Conservation (phyloP, 2,113 vertebrate genomes). For the Pedetes capensis region DNA sequence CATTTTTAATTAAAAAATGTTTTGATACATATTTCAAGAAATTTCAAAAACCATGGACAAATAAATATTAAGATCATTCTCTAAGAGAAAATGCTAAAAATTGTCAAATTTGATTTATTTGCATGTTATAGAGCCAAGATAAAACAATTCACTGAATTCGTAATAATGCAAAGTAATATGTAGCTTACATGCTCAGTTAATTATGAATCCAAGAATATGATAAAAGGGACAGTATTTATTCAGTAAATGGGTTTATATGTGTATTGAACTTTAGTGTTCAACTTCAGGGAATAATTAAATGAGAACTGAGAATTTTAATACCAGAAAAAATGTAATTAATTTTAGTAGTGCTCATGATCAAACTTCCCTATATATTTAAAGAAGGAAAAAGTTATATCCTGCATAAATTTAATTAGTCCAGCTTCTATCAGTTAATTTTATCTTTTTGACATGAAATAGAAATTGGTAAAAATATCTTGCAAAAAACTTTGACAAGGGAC, state of each 20-base stretch:
- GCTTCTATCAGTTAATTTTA: slow-evolving; percentile 29
- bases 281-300: slow-evolving; percentile 12
- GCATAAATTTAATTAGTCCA: slow-evolving; percentile 19
- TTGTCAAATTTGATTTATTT: slow-evolving; percentile 19
- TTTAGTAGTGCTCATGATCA: not conserved
- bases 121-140: slow-evolving; percentile 37
- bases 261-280: not conserved
- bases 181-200: slow-evolving; percentile 1
- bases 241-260: not conserved
- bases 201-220: slow-evolving; percentile 38
- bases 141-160: slow-evolving; percentile 14
- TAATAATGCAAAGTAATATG: not conserved
- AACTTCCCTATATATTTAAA: slow-evolving; percentile 6
- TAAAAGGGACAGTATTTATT: not conserved
- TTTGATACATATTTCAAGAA: slow-evolving; percentile 43
- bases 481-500: slow-evolving; percentile 21
- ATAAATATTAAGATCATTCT: slow-evolving; percentile 27
- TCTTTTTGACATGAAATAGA: slow-evolving; percentile 40
- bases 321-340: not conserved
- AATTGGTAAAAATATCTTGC: slow-evolving; percentile 50
- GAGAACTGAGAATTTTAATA: slow-evolving; percentile 1
- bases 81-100: slow-evolving; percentile 16
- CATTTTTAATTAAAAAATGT: slow-evolving; percentile 34
- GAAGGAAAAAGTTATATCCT: not conserved
- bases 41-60: slow-evolving; percentile 23